Base-by-base conservation (phyloP, 2,113 vertebrate species). In the Guaruba guarouba region DNA sequence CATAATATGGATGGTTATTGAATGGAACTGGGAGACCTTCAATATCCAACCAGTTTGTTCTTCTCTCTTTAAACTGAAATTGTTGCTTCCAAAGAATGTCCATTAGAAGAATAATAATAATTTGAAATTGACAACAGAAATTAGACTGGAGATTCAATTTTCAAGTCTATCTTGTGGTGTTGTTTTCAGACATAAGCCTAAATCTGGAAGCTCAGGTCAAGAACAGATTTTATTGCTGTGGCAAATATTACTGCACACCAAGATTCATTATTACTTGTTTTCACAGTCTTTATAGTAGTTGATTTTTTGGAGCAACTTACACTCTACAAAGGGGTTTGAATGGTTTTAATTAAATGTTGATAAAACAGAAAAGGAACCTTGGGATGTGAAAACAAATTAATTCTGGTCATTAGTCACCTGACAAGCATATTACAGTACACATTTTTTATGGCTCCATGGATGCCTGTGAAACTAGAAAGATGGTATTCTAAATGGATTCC, bases 351-450 rank as follows among this genome's bases (percentile, higher is more conserved):
- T 96, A 96, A 94, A 82, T 96, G 95, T 96, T 96, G 93, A 86
- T 96, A 96, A 95, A 96, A 96, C 86, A 96, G 83, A 94, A 97
- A 96, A 96, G 95, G 95, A 95, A 96, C 93, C 95, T 94, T 94
- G 96, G 93, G 93, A 96, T 92, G 80, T 74, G 78, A 87, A 92
- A 96, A 86, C 48, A 91, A 96, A 94, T 64, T 82, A 92, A 91
- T 93, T 93, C 57, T 67, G 93, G 61, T 94, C 74, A 96, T 95
- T 96, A 94, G 95, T 97, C 86, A 96, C 92, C 92, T 97, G 95
- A 96, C 76, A 95, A 94, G 68, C 88, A 91, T 88, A 94, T 95
- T 96, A 93, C 69, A 82, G 69, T 86, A 69, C 88, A 78, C 64
- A 86, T 61, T 86, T 96, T 96, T 95, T 94, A 96, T 93, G 78